Evolutionary conservation across 2,113 vertebrate species (phyloP).

Genomic region (Antechinus flavipes): DNA sequence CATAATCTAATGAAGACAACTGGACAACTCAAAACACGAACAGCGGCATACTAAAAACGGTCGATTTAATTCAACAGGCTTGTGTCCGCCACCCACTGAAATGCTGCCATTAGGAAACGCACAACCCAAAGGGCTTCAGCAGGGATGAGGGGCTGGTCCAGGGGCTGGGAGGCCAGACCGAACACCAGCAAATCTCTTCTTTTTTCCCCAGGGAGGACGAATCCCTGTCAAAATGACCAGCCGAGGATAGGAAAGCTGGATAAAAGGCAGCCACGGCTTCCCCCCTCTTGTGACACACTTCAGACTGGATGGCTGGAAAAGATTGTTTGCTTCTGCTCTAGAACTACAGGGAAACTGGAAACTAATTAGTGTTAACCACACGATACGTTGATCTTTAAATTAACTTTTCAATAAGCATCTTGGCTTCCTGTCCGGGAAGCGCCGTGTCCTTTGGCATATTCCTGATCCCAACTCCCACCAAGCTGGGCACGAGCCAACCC

Average conservation of each 20-base stretch:
- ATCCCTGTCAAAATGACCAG: neutral
- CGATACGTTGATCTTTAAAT: conserved; percentile 18
- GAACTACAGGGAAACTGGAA: conserved; percentile 24
- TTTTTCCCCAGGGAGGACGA: neutral
- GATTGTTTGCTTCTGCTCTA: neutral
- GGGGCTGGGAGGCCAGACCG: neutral
- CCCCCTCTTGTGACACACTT: neutral
- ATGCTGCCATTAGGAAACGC: neutral
- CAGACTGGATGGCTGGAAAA: neutral
- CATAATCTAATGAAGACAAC: neutral
- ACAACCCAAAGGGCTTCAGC: neutral
- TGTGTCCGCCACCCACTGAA: neutral
- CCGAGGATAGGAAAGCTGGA: neutral
- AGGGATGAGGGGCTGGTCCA: neutral
- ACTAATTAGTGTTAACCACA: neutral
- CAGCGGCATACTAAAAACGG: neutral
- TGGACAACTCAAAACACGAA: neutral
- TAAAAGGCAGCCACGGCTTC: neutral
- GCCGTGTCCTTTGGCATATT: neutral
- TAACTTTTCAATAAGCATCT: conserved; percentile 18
- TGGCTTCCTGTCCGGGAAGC: neutral
- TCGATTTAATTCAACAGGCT: neutral
- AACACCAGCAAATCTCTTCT: neutral
- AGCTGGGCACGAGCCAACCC: neutral
- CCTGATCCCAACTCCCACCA: conserved; percentile 21